phyloP scores from a whole-genome alignment of 2,888 invertebrate genomes.

The Idaea biselata region DNA sequence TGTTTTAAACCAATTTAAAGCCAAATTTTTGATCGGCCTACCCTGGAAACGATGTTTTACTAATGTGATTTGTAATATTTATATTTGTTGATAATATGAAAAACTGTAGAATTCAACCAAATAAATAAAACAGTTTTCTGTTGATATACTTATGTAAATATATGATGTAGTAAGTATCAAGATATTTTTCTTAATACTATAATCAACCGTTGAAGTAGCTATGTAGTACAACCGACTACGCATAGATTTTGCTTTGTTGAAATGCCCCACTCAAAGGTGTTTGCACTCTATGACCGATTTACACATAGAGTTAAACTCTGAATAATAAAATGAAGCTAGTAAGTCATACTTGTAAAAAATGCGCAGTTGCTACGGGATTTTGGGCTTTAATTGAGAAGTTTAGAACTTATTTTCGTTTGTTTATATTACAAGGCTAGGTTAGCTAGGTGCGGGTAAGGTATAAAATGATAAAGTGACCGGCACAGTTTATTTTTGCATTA shows the following conservation, averaged over 20 bases:
- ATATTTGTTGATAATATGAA: too few relatives aligned
- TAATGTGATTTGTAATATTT: too few relatives aligned
- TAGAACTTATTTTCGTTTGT: not conserved
- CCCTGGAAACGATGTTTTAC: too few relatives aligned
- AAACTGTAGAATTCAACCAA: too few relatives aligned
- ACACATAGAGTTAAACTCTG: not conserved
- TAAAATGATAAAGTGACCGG: not conserved
- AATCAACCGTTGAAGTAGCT: not conserved
- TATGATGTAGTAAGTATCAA: too few relatives aligned
- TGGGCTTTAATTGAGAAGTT: not conserved
- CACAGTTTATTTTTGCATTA: not conserved
- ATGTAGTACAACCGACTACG: not conserved
- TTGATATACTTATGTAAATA: too few relatives aligned
- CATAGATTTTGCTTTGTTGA: not conserved
- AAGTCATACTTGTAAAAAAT: not conserved
- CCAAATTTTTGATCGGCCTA: too few relatives aligned
- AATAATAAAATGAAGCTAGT: not conserved
- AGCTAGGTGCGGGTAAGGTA: not conserved
- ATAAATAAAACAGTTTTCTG: too few relatives aligned
- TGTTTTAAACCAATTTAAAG: too few relatives aligned
- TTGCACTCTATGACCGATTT: slow-evolving; percentile 7
- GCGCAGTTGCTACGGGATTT: not conserved
- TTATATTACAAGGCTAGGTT: not conserved
- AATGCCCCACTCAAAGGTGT: slow-evolving; percentile 13
- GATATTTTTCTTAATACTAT: not conserved